A percentile compares a stretch with the other conserved stretches of the same genome.
Conservation (phyloP, 1,140 invertebrate genomes). For the Lineus longissimus region DNA sequence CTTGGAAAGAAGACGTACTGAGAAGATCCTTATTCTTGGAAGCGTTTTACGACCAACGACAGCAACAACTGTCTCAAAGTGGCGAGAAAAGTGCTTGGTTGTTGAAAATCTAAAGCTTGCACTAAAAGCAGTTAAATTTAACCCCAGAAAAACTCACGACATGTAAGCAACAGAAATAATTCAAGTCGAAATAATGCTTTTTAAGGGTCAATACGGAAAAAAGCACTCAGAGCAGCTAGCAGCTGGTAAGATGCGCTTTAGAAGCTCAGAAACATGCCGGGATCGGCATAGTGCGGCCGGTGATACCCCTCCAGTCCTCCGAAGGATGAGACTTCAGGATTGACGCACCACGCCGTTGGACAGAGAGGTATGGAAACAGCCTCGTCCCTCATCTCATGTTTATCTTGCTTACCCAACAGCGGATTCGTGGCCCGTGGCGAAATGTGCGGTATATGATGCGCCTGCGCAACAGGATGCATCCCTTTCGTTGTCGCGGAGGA, state of each 20-base stretch:
- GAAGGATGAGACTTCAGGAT: neutral
- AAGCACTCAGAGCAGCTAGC: neutral
- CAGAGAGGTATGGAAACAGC: neutral
- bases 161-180: neutral
- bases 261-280: too few species aligned
- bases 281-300: too few species aligned
- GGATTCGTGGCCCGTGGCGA: neutral
- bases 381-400: neutral
- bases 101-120: neutral
- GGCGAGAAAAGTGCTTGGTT: neutral
- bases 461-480: neutral
- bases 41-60: neutral
- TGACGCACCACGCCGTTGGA: neutral
- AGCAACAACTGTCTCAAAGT: neutral
- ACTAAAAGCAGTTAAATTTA: neutral
- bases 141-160: neutral
- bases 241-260: neutral
- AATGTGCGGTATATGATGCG: neutral
- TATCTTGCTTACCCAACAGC: neutral
- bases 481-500: neutral
- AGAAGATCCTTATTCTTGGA: neutral
- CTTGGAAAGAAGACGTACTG: neutral
- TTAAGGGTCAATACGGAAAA: too few species aligned
- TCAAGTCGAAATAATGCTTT: too few species aligned
- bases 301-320: too few species aligned